Evolutionary conservation across 2,888 invertebrate species (phyloP), one percentile per base, ranked within the genome.

Genomic region (Ennomos fuscantarius): DNA sequence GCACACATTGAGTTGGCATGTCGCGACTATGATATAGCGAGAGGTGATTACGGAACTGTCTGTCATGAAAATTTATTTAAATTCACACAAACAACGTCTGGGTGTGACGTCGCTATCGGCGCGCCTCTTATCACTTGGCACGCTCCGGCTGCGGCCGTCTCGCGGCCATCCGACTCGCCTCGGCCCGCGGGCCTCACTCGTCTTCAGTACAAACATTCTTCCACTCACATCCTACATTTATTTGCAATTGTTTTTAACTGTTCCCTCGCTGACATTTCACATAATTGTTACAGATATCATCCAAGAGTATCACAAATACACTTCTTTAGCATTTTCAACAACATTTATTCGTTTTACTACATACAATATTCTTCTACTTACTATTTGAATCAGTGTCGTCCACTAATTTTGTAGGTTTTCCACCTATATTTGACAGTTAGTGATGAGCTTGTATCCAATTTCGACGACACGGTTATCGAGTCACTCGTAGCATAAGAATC

Each of bases 71-170:
- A 91, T 91, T 88, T 92, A 91, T 92, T 92, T 89, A 91, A 91
- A 91, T 91, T 90, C 89, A 90, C 90, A 90, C 90, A 91, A 92
- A 91, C 90, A 92, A 87, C 90, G 92, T 92, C 92, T 92, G 92
- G 91, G 90, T 86, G 89, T 91, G 91, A 91, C 91, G 92, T 91
- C 82, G 89, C 87, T 90, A 91, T 91, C 91, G 90, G 89, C 87
- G 87, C 90, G 88, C 87, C 84, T 89, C 90, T 92, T 92, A 92
- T 92, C 91, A 91, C 90, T 92, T 91, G 91, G 91, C 91, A 91
- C 88, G 90, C 86, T 90, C 87, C 84, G 88, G 85, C 82, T 82
- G 89, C 84, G 88, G 84, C 82, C 82, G 89, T 88, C 89, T 87
- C 87, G 87, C 86, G 82, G 79, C 80, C 82, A 81, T 76, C 81